phyloP scores from a whole-genome alignment of 2,113 vertebrate species.

The Alexandromys fortis region DNA sequence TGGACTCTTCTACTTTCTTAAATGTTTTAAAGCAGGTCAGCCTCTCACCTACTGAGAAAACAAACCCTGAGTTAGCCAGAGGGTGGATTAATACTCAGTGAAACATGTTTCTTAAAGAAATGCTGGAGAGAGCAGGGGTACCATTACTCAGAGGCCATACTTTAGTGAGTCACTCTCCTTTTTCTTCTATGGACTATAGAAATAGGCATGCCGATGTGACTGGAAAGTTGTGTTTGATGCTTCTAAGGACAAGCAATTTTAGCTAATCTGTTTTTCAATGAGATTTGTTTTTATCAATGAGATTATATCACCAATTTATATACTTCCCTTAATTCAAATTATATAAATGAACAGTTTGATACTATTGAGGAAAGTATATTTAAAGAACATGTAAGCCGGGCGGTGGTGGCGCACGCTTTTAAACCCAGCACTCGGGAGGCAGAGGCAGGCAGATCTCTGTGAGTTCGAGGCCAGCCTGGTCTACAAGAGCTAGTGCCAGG shows the following conservation, averaged over 20 bases:
- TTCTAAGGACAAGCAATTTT: constrained; percentile 22
- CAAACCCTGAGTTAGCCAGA: background rate
- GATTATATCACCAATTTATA: background rate
- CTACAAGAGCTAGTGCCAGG: too few relatives aligned
- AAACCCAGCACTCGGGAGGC: too few relatives aligned
- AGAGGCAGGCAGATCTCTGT: too few relatives aligned
- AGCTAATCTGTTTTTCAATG: background rate
- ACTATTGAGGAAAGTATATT: constrained; percentile 6
- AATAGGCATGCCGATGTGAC: background rate
- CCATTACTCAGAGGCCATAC: background rate
- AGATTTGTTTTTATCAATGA: constrained; percentile 3
- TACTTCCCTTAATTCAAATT: constrained; percentile 13
- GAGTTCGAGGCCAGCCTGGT: too few relatives aligned
- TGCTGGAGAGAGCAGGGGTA: background rate
- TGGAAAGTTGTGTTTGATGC: background rate
- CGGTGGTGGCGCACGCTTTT: too few relatives aligned
- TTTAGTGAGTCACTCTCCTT: background rate
- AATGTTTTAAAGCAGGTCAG: background rate
- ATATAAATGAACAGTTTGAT: background rate
- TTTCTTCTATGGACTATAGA: background rate
- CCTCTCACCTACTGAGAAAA: background rate
- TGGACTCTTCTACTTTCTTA: background rate
- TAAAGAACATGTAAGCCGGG: background rate
- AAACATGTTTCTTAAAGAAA: background rate
- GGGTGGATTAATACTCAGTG: background rate